A percentile compares a stretch with the other conserved stretches of the same genome.
phyloP scores from a whole-genome alignment of 2,797 vertebrate species.

The Danio aesculapii region DNA sequence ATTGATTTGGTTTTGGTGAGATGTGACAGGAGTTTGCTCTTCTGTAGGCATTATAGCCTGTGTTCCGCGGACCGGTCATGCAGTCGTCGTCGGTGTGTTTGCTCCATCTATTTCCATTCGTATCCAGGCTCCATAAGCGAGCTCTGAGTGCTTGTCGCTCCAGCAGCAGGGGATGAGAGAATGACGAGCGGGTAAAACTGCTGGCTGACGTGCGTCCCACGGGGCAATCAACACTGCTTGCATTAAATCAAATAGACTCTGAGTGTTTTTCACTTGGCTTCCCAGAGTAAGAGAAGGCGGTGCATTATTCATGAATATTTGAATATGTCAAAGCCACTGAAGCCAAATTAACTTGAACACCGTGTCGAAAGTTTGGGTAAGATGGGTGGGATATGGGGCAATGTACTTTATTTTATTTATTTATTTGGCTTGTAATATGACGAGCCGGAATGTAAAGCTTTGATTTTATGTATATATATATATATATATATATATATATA shows the following conservation, averaged over 20 bases:
- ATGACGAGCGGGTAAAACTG: slow-evolving; percentile 59
- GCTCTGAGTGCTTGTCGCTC: slow-evolving; percentile 54
- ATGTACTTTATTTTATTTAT: no score
- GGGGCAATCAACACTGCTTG: slow-evolving; percentile 66
- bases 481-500: no score
- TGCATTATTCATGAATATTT: slow-evolving; percentile 85
- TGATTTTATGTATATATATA: no score
- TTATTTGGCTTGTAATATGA: no score
- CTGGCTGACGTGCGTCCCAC: slow-evolving; percentile 71
- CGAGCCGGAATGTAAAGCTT: no score
- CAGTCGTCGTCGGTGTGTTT: slow-evolving; percentile 34
- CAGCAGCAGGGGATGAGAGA: slow-evolving; percentile 57
- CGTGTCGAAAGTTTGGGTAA: slow-evolving; percentile 36
- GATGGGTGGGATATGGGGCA: background rate
- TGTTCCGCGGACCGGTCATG: slow-evolving; percentile 33
- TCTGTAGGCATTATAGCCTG: slow-evolving; percentile 47
- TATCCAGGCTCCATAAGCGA: background rate
- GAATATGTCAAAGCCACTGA: slow-evolving; percentile 80
- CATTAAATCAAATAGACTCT: slow-evolving; percentile 75
- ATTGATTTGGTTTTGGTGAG: slow-evolving; percentile 56
- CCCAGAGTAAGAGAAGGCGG: slow-evolving; percentile 79
- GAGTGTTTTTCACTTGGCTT: slow-evolving; percentile 88
- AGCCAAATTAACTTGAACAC: slow-evolving; percentile 62
- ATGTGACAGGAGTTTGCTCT: slow-evolving; percentile 54
- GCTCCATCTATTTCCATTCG: slow-evolving; percentile 43